Evolutionary conservation across 1,140 invertebrate genomes (phyloP).

Genomic region (Lasioglossum baleicum): DNA sequence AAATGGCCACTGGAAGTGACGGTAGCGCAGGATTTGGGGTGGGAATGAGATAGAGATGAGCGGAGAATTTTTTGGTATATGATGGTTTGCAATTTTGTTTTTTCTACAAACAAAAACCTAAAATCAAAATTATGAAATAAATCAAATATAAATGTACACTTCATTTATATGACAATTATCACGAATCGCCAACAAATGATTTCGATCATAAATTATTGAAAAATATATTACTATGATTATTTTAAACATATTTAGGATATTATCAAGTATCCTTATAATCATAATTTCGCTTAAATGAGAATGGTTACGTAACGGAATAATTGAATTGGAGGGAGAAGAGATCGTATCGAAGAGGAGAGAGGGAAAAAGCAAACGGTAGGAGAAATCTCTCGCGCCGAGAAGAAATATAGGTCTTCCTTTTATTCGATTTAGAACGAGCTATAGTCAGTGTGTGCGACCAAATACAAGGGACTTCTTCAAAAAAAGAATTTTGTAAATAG

Average conservation of each 20-base stretch:
- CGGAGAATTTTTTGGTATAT: slow-evolving; percentile 22
- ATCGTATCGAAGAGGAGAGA: not conserved
- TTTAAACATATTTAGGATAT: too few species aligned
- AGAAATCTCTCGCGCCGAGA: slow-evolving; percentile 7
- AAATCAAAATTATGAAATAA: too few species aligned
- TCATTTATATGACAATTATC: too few species aligned
- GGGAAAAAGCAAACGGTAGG: not conserved
- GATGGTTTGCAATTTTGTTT: not conserved
- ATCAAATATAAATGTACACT: too few species aligned
- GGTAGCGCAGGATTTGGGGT: too few species aligned
- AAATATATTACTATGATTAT: too few species aligned
- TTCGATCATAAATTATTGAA: too few species aligned
- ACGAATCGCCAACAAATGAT: too few species aligned
- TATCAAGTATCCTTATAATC: too few species aligned
- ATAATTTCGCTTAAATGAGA: not conserved
- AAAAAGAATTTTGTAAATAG: slow-evolving; percentile 50
- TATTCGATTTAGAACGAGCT: slow-evolving; percentile 38
- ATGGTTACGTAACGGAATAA: not conserved
- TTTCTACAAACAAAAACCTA: too few species aligned
- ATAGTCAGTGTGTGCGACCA: slow-evolving; percentile 51
- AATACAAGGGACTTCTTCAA: slow-evolving; percentile 30
- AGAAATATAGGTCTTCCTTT: slow-evolving; percentile 56
- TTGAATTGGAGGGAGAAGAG: too few species aligned
- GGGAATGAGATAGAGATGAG: not conserved
- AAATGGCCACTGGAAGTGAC: too few species aligned